A percentile compares a stretch with the other conserved stretches of the same genome.
phyloP scores from a whole-genome alignment of 2,888 invertebrate genomes.

The Lasioglossum vierecki region DNA sequence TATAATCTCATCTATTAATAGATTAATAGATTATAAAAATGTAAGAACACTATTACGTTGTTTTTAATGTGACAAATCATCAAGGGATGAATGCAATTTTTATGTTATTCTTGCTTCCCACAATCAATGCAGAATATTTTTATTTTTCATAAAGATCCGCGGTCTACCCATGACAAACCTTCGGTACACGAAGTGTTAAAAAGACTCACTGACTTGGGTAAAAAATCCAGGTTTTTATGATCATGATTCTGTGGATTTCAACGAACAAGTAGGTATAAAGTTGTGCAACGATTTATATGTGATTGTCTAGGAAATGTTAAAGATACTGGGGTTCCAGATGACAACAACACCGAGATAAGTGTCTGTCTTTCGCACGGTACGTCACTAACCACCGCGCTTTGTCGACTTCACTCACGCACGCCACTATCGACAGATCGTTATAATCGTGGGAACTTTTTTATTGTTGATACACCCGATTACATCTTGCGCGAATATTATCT shows the following conservation, averaged over 20 bases:
- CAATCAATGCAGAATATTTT: too few species aligned
- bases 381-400: slow-evolving; percentile 1
- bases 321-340: not conserved
- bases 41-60: too few species aligned
- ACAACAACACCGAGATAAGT: not conserved
- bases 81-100: too few species aligned
- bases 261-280: not conserved
- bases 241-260: not conserved
- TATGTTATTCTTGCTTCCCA: too few species aligned
- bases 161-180: not conserved
- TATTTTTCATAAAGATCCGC: too few species aligned
- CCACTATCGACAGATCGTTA: not conserved
- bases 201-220: not conserved
- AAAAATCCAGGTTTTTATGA: not conserved
- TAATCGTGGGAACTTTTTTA: not conserved
- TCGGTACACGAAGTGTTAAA: not conserved
- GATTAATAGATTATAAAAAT: too few species aligned
- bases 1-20: too few species aligned
- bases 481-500: not conserved
- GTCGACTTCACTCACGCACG: not conserved
- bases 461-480: not conserved
- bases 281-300: not conserved
- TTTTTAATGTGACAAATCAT: too few species aligned
- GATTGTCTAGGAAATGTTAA: not conserved
- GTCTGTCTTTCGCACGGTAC: not conserved